Evolutionary conservation across 1,140 invertebrate species (phyloP), one percentile per base, ranked within the genome.

Genomic region (Leptopilina clavipes): DNA sequence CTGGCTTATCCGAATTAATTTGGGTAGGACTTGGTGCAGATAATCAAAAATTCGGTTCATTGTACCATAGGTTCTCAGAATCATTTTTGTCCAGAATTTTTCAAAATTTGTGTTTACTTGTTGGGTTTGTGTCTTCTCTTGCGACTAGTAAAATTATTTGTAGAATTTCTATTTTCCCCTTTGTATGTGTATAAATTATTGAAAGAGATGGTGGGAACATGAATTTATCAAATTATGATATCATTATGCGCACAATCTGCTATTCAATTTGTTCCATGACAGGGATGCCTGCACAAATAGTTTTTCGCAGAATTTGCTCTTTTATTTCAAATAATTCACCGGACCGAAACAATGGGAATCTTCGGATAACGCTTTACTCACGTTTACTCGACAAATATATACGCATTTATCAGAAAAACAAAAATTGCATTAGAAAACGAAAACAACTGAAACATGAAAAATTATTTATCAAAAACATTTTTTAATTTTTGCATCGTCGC

Each of bases 291-390:
- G 52, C n/a, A 19, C n/a, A 54, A n/a, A 54, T 54, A 40, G 2
- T 19, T 54, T 54, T 18, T 54, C 52, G 17, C 52, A 54, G 52
- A 54, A 54, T 18, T n/a, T 3, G 52, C 52, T 18, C 14, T 31
- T n/a, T 54, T 54, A 25, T 25, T 65, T 65, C 25, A 59, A 10
- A 22, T 59, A 10, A 59, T 59, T 22, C 59, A 65, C 12, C 59
- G 59, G 31, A 65, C 59, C 59, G 59, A 31, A 31, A 31, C 59
- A 65, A 65, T 65, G 59, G 59, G 25, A 65, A 65, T 65, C 59
- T 25, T n/a, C 22, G 5, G 59, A 31, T 31, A 7, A 65, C 3
- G 3, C 19, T 65, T 25, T 65, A 65, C 59, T 65, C 59, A 65
- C 59, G 59, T 65, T 65, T 31, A 65, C 11, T 65, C 10, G 22